A percentile compares a stretch with the other conserved stretches of the same genome.
These are phyloP conservation scores for Calycopis cecrops DNA, from an alignment of 1,140 invertebrate genomes.

Conservation along the genomic window DNA sequence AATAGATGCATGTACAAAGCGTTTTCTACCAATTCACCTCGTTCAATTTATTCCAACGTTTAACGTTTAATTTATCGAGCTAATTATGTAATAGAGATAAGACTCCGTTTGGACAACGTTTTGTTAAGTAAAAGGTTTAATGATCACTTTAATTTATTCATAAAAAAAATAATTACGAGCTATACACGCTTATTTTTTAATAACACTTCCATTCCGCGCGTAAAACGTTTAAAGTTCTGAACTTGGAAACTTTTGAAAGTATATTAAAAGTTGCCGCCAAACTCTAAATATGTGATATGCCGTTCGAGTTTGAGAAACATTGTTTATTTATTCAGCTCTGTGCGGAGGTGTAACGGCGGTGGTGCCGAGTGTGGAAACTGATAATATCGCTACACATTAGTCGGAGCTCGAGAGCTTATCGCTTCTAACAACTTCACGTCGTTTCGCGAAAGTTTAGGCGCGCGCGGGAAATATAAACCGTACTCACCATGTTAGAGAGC, in stretches of 20 bases:
- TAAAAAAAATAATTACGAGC: no score
- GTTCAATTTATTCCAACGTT: slow-evolving; percentile 19
- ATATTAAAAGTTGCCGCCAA: slow-evolving; percentile 10
- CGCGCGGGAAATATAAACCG: slow-evolving; percentile 32
- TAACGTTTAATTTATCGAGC: no score
- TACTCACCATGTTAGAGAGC: slow-evolving; percentile 76
- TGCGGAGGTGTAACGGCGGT: slow-evolving; percentile 32
- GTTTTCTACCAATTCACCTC: slow-evolving; percentile 44
- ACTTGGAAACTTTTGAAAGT: slow-evolving; percentile 22
- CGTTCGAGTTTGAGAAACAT: slow-evolving; percentile 29
- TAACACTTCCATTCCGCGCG: not conserved
- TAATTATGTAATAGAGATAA: no score
- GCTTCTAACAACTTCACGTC: slow-evolving; percentile 44
- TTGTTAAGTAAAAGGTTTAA: no score
- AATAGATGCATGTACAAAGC: slow-evolving; percentile 21
- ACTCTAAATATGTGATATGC: slow-evolving; percentile 10
- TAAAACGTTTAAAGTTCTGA: slow-evolving; percentile 43
- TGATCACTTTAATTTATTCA: no score
- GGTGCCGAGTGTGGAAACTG: slow-evolving; percentile 29
- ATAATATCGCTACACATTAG: slow-evolving; percentile 42
- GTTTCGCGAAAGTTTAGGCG: slow-evolving; percentile 40
- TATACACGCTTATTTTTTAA: no score
- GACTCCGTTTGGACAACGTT: no score
- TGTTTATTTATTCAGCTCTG: slow-evolving; percentile 42
- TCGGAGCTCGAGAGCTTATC: slow-evolving; percentile 48